Conservation (phyloP, 1,140 invertebrate genomes). For the Bombus polaris region DNA sequence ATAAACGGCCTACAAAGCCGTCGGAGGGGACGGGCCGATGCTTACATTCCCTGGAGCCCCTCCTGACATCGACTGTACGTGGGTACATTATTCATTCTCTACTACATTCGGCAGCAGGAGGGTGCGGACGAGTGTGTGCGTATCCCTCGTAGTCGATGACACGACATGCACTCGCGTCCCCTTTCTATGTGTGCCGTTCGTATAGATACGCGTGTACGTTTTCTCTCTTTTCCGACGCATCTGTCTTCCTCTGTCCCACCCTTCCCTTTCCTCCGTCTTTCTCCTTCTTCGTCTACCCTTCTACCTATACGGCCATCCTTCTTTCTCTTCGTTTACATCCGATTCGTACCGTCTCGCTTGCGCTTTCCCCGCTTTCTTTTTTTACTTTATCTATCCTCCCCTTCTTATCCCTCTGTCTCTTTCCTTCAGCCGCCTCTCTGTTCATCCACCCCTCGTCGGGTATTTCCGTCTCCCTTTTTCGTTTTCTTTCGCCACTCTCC, state of each 20-base stretch:
- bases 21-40: conserved; percentile 42
- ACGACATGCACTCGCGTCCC: conserved; percentile 20
- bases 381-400: conserved; percentile 24
- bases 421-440: background rate
- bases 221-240: conserved; percentile 22
- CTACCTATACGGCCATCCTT: background rate
- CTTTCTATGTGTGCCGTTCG: background rate
- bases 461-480: conserved; percentile 2
- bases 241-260: conserved; percentile 15
- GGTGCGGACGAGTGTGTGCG: conserved; percentile 50
- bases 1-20: conserved; percentile 61
- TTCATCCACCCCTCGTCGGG: background rate
- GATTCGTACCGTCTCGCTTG: background rate
- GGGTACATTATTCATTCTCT: conserved; percentile 71
- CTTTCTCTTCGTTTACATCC: background rate
- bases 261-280: background rate
- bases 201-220: background rate
- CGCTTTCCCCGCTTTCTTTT: background rate
- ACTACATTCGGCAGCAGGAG: conserved; percentile 61
- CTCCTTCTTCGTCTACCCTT: background rate
- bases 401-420: background rate
- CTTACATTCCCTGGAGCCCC: conserved; percentile 66
- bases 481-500: too few species aligned
- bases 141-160: conserved; percentile 31
- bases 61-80: conserved; percentile 59